A percentile compares a stretch with the other conserved stretches of the same genome.
These are phyloP conservation scores for Pristionchus maxplancki DNA, from an alignment of 2,888 invertebrate species.

Conservation along the genomic window DNA sequence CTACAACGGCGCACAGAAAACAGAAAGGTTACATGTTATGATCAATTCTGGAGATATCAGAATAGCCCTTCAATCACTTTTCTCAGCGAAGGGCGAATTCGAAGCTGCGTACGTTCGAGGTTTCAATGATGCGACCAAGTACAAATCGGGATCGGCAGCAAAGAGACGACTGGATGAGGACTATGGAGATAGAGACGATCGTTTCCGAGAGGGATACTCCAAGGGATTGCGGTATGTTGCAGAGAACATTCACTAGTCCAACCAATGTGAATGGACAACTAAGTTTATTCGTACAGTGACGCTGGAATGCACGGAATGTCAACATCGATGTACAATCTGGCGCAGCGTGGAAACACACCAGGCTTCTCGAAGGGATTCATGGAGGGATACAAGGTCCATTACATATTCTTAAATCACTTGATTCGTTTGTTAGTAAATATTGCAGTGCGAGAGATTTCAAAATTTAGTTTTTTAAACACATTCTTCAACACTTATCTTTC, in stretches of 20 bases:
- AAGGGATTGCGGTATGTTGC: slow-evolving; percentile 67
- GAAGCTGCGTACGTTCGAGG: slow-evolving; percentile 77
- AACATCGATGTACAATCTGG: slow-evolving; percentile 77
- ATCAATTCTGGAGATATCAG: too few relatives aligned
- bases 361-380: slow-evolving; percentile 78
- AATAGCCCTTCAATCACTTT: too few relatives aligned
- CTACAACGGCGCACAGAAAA: not conserved
- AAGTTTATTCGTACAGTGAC: slow-evolving; percentile 60
- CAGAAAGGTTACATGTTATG: too few relatives aligned
- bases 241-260: not conserved
- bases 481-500: too few relatives aligned
- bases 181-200: slow-evolving; percentile 70
- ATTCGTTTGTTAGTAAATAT: not conserved
- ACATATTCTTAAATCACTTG: not conserved
- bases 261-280: not conserved
- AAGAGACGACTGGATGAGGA: slow-evolving; percentile 72
- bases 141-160: slow-evolving; percentile 69
- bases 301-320: slow-evolving; percentile 77
- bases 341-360: slow-evolving; percentile 64
- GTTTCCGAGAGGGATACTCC: slow-evolving; percentile 76
- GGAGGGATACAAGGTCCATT: slow-evolving; percentile 72
- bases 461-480: too few relatives aligned
- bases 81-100: slow-evolving; percentile 70
- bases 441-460: not conserved
- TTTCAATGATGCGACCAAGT: slow-evolving; percentile 76